phyloP scores from a whole-genome alignment of 2,888 invertebrate species.

The Abscondita cerata region DNA sequence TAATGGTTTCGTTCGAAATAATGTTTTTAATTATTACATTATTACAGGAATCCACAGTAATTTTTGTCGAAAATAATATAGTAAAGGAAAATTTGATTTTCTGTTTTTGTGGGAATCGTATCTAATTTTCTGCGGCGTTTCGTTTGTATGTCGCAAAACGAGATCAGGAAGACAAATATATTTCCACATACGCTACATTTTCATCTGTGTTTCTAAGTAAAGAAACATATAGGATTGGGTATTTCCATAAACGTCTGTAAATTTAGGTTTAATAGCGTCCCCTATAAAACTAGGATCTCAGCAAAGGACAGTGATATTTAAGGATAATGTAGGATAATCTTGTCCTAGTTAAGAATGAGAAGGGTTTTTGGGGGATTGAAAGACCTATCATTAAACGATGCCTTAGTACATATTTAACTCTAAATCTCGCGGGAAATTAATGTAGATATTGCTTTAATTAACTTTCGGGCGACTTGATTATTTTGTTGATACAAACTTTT shows the following conservation, averaged over 20 bases:
- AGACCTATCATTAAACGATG: conserved; percentile 30
- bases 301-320: conserved; percentile 30
- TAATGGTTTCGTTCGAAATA: too few relatives aligned
- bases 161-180: conserved; percentile 7
- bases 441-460: conserved; percentile 42
- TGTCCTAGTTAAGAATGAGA: conserved; percentile 35
- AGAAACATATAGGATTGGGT: conserved; percentile 14
- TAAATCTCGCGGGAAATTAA: conserved; percentile 41
- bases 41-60: too few relatives aligned
- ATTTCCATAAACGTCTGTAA: conserved; percentile 22
- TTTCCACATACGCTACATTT: conserved; percentile 7
- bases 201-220: conserved; percentile 13
- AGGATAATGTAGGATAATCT: conserved; percentile 39
- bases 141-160: background rate
- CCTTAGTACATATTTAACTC: conserved; percentile 39
- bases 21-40: too few relatives aligned
- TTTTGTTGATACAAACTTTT: conserved; percentile 41
- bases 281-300: conserved; percentile 24
- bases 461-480: conserved; percentile 37
- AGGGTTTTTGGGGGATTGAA: conserved; percentile 35
- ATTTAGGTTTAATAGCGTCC: conserved; percentile 22
- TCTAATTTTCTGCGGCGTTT: background rate
- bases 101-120: background rate
- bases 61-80: too few relatives aligned
- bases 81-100: too few relatives aligned